These are phyloP conservation scores for Scaptomyza parva DNA, from an alignment of 2,888 invertebrate species.

Conservation along the genomic window DNA sequence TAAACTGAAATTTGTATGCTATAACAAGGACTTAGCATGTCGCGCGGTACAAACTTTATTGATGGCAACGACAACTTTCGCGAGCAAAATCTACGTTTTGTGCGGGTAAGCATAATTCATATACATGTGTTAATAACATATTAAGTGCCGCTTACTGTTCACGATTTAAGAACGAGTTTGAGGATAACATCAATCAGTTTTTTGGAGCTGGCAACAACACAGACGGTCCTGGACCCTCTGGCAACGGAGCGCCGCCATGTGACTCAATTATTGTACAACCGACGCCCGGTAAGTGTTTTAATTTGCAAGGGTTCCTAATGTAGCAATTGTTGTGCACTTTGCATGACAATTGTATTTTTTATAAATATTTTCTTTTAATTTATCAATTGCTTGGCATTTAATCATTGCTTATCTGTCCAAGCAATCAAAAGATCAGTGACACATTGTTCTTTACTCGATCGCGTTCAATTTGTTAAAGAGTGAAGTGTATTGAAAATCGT, in stretches of 20 bases:
- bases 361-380: not conserved
- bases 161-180: constrained; percentile 81
- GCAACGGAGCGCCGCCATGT: constrained; percentile 66
- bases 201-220: constrained; percentile 75
- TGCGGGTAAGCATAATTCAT: constrained; percentile 80
- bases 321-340: not conserved
- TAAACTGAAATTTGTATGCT: not conserved
- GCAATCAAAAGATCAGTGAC: constrained; percentile 11
- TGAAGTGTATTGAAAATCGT: constrained; percentile 1
- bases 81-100: constrained; percentile 86
- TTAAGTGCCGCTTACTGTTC: not conserved
- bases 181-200: constrained; percentile 87
- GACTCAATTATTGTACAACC: constrained; percentile 89
- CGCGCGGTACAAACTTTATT: constrained; percentile 85
- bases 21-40: constrained; percentile 48
- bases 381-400: constrained; percentile 1
- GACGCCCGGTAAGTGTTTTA: constrained; percentile 87
- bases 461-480: constrained; percentile 9
- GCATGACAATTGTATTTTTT: constrained; percentile 9
- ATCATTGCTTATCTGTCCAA: constrained; percentile 14
- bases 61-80: constrained; percentile 88
- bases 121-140: no score
- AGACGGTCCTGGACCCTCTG: constrained; percentile 4
- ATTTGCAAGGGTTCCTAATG: constrained; percentile 15
- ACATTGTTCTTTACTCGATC: constrained; percentile 1